These are phyloP conservation scores for Lutjanus campechanus DNA, from an alignment of 2,797 vertebrate genomes.

Conservation along the genomic window DNA sequence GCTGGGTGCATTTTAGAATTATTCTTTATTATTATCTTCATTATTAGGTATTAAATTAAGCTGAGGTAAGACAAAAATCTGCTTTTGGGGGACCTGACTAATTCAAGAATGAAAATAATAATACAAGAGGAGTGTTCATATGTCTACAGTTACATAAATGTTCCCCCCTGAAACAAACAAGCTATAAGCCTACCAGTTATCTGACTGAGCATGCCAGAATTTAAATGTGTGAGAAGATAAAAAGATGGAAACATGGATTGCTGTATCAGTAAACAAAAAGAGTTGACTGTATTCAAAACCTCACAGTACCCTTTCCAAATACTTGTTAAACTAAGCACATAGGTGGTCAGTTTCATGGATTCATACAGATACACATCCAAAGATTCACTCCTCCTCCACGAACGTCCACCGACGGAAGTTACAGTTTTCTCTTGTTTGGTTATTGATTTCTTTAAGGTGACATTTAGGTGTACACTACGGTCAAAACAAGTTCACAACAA, in stretches of 20 bases:
- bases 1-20: neutral
- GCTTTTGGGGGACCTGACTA: neutral
- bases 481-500: constrained; percentile 40
- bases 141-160: constrained; percentile 5
- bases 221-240: neutral
- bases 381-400: neutral
- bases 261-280: neutral
- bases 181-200: neutral
- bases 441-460: constrained; percentile 8
- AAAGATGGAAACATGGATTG: neutral
- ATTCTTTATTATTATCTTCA: neutral
- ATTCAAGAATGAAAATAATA: neutral
- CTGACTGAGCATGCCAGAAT: neutral
- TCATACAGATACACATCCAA: neutral
- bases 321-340: neutral
- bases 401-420: neutral
- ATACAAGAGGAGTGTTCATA: neutral
- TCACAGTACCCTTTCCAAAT: neutral
- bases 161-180: neutral
- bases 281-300: neutral
- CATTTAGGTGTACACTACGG: neutral
- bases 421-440: neutral
- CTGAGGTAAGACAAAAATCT: neutral
- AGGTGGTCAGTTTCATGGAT: neutral
- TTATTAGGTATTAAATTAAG: constrained; percentile 5